These are phyloP conservation scores for Pseudococcus viburni DNA, from an alignment of 2,888 invertebrate genomes.

Conservation along the genomic window DNA sequence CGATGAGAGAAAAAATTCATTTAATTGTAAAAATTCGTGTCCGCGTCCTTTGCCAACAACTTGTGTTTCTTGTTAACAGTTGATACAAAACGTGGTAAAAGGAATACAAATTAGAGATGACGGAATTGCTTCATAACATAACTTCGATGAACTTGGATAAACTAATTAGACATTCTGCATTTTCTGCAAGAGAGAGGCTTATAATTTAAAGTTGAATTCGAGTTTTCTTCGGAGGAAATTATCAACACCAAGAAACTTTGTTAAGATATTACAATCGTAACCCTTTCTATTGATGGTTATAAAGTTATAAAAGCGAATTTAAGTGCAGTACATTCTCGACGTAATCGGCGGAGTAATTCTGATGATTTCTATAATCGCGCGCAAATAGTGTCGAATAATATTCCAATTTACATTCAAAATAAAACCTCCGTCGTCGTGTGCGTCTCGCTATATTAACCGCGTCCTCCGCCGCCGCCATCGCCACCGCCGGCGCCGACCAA, in stretches of 20 bases:
- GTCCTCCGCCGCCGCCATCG: not conserved
- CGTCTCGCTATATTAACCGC: constrained; percentile 27
- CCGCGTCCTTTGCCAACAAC: not conserved
- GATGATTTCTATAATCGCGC: constrained; percentile 36
- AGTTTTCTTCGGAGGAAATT: constrained; percentile 57
- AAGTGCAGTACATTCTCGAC: constrained; percentile 47
- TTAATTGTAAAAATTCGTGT: constrained; percentile 19
- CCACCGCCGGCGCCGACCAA: not conserved
- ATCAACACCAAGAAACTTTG: constrained; percentile 63
- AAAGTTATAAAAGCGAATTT: constrained; percentile 57
- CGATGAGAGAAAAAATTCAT: not conserved
- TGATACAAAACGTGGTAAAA: constrained; percentile 53
- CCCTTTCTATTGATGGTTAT: constrained; percentile 61
- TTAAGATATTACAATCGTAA: constrained; percentile 60
- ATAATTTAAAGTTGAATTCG: constrained; percentile 60
- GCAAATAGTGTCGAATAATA: constrained; percentile 54
- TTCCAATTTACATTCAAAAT: constrained; percentile 52
- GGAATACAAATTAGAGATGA: constrained; percentile 59
- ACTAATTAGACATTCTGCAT: constrained; percentile 61
- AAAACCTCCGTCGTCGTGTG: constrained; percentile 4
- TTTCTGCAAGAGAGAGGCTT: constrained; percentile 57
- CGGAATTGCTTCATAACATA: constrained; percentile 61
- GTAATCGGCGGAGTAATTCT: constrained; percentile 54
- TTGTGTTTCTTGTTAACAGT: constrained; percentile 50
- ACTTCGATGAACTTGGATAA: constrained; percentile 60